Base-by-base conservation (phyloP, 2,888 invertebrate genomes). In the Ferdinandea cuprea region DNA sequence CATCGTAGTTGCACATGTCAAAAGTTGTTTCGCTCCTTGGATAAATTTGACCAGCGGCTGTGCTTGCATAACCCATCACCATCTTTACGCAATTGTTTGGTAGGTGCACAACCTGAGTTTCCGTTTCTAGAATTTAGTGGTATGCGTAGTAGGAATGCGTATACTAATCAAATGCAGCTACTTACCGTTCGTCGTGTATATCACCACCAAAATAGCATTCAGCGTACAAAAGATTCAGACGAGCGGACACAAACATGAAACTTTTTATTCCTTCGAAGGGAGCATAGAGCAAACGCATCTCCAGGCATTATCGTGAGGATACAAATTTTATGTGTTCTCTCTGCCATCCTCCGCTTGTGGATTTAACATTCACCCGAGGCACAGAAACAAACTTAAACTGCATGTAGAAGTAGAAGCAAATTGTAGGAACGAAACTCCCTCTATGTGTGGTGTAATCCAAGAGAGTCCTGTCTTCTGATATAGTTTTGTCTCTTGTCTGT, bases 11-110 rank as follows among this genome's bases (percentile, higher is more conserved):
- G 35, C 61, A 48, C 56, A 65, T 56, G 56, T 68, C 59, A 76
- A 76, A 68, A 59, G 46, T 37, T 54, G 78, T 73, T 68, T 66
- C 68, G 63, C 78, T 78, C 17, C 42, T 68, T 68, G 83, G 78
- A 72, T 50, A 50, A 25, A 54, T 78, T 78, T 78, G 50, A 52
- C 83, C 78, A 68, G 78, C 54, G 83, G 83, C 83, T 21, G 15
- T 54, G 32, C 52, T 71, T 83, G 48, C 65, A 54, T 63, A 65
- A 78, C 66, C 48, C 65, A 63, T 40, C 66, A 40, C 54, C 17
- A 30, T 66, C 40, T 71, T 83, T 77, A 68, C 83, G 66, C 78
- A 72, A 78, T 78, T 72, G 44, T 13, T 73, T 68, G 46, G 37
- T 40, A 66, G 32, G 58, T 50, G 46, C 66, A 66, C 44, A 69